Evolutionary conservation across 2,888 invertebrate species (phyloP).

Genomic region (Marasmarcha lunaedactyla): DNA sequence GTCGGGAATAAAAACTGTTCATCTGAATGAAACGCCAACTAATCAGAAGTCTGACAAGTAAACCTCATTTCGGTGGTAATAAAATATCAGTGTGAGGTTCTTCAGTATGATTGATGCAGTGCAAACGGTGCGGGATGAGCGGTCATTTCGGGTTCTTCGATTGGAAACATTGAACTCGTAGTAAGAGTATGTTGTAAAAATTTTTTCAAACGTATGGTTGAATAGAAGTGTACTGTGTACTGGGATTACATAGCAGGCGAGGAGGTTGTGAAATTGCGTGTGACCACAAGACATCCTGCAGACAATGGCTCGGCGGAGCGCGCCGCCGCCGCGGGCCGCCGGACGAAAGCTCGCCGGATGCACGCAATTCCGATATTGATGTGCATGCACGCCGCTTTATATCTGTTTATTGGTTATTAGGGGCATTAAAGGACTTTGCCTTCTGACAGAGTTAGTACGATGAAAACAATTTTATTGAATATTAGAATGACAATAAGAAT

Average conservation of each 20-base stretch:
- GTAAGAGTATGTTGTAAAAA: background rate
- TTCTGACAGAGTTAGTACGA: background rate
- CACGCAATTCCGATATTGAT: constrained; percentile 53
- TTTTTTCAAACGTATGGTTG: no score
- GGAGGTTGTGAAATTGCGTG: constrained; percentile 61
- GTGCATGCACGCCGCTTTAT: constrained; percentile 38
- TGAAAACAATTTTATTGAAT: no score
- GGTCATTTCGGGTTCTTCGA: constrained; percentile 26
- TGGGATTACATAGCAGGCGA: background rate
- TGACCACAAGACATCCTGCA: constrained; percentile 68
- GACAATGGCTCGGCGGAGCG: constrained; percentile 45
- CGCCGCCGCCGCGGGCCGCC: constrained; percentile 26
- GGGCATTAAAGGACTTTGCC: constrained; percentile 5
- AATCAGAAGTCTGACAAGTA: constrained; percentile 21
- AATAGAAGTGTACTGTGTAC: background rate
- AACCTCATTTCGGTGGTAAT: constrained; percentile 25
- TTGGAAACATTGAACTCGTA: constrained; percentile 11
- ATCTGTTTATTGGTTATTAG: constrained; percentile 18
- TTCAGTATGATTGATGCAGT: constrained; percentile 31
- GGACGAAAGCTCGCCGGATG: constrained; percentile 57
- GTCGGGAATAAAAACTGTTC: constrained; percentile 48
- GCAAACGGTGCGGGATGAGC: constrained; percentile 18
- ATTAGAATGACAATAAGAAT: no score
- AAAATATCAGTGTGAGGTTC: constrained; percentile 25
- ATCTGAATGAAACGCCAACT: constrained; percentile 24